Base-by-base conservation (phyloP, 2,113 vertebrate genomes). In the Mesoclemmys tuberculata region DNA sequence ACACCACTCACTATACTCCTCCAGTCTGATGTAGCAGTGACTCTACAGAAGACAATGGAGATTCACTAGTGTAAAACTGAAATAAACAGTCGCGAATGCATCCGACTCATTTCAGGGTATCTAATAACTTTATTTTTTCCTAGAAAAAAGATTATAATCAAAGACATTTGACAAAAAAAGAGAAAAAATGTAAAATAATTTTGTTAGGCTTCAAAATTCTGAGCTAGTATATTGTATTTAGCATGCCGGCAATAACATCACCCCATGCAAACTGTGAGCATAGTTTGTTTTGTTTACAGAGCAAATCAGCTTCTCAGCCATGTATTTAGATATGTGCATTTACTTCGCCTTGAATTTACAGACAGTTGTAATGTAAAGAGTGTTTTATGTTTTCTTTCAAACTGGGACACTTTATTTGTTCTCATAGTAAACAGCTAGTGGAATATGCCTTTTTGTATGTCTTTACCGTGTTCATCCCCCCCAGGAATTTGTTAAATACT, bases 291-390 rank as follows among this genome's bases (percentile, higher is more conserved):
- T 46, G 41, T 29, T 46, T 46, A 27, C 26, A 46, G 41, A 77
- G 41, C 22, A 46, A 46, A 77, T 26, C 18, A 71, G 18, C 21
- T 22, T 71, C 19, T 38, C 31, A n/a, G 1, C 0, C 64, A 44
- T 0, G 1, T 5, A 46, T 2, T 8, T 3, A 38, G 8, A 56
- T 1, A 10, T 0, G 8, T 13, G 0, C 4, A 54, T 9, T 44
- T 6, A 4, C 2, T 7, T 46, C 14, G 1, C 1, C 4, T 12
- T 24, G 10, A 5, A 13, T 41, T 64, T 2, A 46, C 44, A 6
- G 35, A 52, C 2, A 26, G 0, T 31, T 0, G 48, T 1, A 1
- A 1, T 0, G 13, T 49, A 2, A 4, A 10, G 4, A 7, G 24
- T 56, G 38, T 10, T 80, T n/a, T 81, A 4, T 14, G 14, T 41